Evolutionary conservation across 2,888 invertebrate species (phyloP).

Genomic region (Philereme vetulata): DNA sequence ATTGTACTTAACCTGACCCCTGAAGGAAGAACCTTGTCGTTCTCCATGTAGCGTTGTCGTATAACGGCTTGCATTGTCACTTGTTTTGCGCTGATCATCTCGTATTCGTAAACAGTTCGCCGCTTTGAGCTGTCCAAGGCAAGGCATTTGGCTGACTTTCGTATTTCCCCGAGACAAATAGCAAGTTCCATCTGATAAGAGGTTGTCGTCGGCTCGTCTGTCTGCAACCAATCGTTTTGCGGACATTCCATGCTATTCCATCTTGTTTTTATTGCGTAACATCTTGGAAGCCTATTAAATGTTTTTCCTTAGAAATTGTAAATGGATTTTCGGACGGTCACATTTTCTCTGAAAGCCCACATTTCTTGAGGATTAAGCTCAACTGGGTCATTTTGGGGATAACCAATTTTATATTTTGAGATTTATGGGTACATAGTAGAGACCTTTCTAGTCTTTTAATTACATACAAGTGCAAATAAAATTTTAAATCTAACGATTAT

Average conservation of each 20-base stretch:
- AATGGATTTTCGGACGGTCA: constrained; percentile 25
- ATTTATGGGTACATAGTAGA: too few relatives aligned
- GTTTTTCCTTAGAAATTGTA: constrained; percentile 25
- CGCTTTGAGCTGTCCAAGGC: constrained; percentile 61
- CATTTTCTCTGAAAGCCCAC: constrained; percentile 12
- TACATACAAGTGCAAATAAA: too few relatives aligned
- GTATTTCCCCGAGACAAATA: constrained; percentile 72
- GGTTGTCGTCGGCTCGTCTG: constrained; percentile 75
- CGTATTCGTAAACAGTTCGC: constrained; percentile 59
- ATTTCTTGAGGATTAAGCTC: too few relatives aligned
- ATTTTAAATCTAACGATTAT: too few relatives aligned
- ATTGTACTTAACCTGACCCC: too few relatives aligned
- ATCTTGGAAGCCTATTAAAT: constrained; percentile 48
- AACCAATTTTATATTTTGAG: too few relatives aligned
- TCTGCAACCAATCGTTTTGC: constrained; percentile 71
- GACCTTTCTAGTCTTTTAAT: too few relatives aligned
- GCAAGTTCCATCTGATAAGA: constrained; percentile 77
- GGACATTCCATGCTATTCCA: constrained; percentile 63
- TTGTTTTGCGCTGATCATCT: constrained; percentile 40
- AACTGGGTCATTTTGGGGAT: too few relatives aligned
- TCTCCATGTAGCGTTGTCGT: too few relatives aligned
- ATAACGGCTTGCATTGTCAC: not conserved
- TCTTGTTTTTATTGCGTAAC: constrained; percentile 63
- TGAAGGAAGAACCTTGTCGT: too few relatives aligned
- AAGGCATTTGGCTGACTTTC: constrained; percentile 68